phyloP scores from a whole-genome alignment of 2,888 invertebrate species.

The Coecobrya sp. region DNA sequence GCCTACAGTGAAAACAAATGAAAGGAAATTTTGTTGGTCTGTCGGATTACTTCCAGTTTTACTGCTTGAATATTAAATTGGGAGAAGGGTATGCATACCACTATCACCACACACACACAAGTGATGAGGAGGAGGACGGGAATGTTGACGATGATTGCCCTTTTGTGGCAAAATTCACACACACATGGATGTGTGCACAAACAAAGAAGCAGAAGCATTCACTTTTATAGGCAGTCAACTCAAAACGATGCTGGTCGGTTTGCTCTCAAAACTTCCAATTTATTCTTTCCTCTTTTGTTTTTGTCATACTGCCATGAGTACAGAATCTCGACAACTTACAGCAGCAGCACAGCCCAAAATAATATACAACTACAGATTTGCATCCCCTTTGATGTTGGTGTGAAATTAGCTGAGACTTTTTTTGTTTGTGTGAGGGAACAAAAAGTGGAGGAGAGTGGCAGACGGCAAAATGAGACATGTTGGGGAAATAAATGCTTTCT shows the following conservation, averaged over 20 bases:
- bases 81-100: constrained; percentile 43
- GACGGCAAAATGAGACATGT: constrained; percentile 37
- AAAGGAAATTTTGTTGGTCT: constrained; percentile 62
- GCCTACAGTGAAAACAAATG: constrained; percentile 64
- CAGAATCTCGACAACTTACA: background rate
- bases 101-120: background rate
- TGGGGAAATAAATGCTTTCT: constrained; percentile 6
- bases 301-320: constrained; percentile 16
- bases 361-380: constrained; percentile 56
- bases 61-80: constrained; percentile 70
- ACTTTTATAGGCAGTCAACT: constrained; percentile 33
- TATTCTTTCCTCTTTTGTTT: constrained; percentile 44
- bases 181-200: constrained; percentile 36
- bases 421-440: background rate
- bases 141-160: constrained; percentile 76
- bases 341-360: background rate
- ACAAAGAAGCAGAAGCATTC: constrained; percentile 34
- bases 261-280: constrained; percentile 23
- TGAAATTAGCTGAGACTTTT: constrained; percentile 69
- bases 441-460: constrained; percentile 25
- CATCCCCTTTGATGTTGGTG: constrained; percentile 74
- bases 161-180: constrained; percentile 55
- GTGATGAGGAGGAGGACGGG: constrained; percentile 56
- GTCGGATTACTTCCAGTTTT: constrained; percentile 68
- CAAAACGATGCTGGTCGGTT: constrained; percentile 48